A percentile compares a stretch with the other conserved stretches of the same genome.
Conservation (phyloP, 2,797 vertebrate genomes). For the Monodelphis domestica region DNA sequence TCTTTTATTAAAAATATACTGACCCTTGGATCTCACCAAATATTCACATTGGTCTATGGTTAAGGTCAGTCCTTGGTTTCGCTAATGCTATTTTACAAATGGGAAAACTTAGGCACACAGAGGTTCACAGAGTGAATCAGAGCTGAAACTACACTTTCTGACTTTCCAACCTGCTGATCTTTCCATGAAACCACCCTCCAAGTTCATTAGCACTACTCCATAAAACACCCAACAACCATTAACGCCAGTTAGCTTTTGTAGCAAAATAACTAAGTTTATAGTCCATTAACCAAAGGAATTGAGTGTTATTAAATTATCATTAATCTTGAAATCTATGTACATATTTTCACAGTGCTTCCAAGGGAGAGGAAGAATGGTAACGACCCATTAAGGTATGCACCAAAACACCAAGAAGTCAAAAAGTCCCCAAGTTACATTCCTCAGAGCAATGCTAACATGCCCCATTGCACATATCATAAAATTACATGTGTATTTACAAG, state of each 20-base stretch:
- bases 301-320: conserved; percentile 71
- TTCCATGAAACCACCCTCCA: conserved; percentile 2
- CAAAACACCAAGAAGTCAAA: conserved; percentile 60
- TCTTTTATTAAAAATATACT: conserved; percentile 35
- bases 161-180: conserved; percentile 23
- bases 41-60: conserved; percentile 16
- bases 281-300: conserved; percentile 74
- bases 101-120: conserved; percentile 13
- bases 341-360: conserved; percentile 59
- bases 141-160: conserved; percentile 25
- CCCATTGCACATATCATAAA: conserved; percentile 50
- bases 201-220: conserved; percentile 62
- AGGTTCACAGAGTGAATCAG: conserved; percentile 32
- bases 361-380: conserved; percentile 57
- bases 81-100: conserved; percentile 43
- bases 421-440: conserved; percentile 52
- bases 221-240: conserved; percentile 57
- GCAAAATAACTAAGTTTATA: conserved; percentile 66
- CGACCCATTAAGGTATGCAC: conserved; percentile 58
- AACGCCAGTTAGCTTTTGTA: conserved; percentile 53
- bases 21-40: conserved; percentile 39
- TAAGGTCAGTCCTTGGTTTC: conserved; percentile 13
- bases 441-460: conserved; percentile 59
- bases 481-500: conserved; percentile 54
- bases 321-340: conserved; percentile 69